These are phyloP conservation scores for Scolanthus callimorphus DNA, from an alignment of 92 coral and sea anemone genomes.

Conservation along the genomic window DNA sequence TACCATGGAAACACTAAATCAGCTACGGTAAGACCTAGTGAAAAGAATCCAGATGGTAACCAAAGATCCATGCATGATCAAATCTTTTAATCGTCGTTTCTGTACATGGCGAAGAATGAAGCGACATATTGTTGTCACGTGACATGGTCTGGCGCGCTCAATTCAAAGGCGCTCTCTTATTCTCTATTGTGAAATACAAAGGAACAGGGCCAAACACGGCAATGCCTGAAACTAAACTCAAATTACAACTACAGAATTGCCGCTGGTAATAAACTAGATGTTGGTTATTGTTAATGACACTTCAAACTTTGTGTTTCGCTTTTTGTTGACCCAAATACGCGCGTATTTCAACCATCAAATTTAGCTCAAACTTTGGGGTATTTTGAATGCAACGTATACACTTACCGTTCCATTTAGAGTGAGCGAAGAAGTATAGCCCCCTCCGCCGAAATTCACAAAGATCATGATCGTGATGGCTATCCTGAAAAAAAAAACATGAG, in stretches of 20 bases:
- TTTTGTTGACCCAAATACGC: too few relatives aligned
- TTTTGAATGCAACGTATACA: too few relatives aligned
- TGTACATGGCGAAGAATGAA: too few relatives aligned
- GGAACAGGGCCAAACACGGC: not conserved
- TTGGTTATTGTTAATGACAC: too few relatives aligned
- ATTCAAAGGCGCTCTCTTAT: too few relatives aligned
- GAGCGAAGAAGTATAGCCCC: constrained; percentile 91
- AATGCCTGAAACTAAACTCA: not conserved
- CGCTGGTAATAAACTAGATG: too few relatives aligned
- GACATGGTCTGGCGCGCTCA: too few relatives aligned
- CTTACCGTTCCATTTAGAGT: constrained; percentile 96
- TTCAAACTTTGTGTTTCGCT: too few relatives aligned
- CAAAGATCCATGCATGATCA: not conserved
- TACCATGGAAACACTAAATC: constrained; percentile 99
- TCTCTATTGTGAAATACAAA: not conserved
- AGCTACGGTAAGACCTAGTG: constrained; percentile 89
- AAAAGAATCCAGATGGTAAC: constrained; percentile 11
- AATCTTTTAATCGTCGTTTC: too few relatives aligned
- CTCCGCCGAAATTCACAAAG: constrained; percentile 94
- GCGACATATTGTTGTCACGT: too few relatives aligned
- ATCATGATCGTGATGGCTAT: constrained; percentile 87
- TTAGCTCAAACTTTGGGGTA: too few relatives aligned
- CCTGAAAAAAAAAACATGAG: constrained; percentile 23
- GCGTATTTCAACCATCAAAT: too few relatives aligned
- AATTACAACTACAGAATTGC: not conserved